A percentile compares a stretch with the other conserved stretches of the same genome.
These are phyloP conservation scores for Phoenicopterus ruber DNA, from an alignment of 2,113 vertebrate genomes.

Conservation along the genomic window DNA sequence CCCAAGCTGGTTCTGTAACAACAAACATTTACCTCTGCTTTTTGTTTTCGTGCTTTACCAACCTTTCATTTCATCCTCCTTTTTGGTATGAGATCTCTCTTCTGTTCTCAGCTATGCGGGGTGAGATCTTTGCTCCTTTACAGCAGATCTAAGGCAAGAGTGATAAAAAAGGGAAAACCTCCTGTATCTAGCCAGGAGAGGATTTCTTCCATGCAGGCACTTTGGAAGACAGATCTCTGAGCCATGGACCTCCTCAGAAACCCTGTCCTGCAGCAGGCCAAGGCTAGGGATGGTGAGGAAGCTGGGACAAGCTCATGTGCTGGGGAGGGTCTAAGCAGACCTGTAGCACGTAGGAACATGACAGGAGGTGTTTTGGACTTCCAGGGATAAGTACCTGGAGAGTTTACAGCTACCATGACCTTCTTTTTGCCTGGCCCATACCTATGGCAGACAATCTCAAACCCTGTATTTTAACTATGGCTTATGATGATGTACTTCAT, in stretches of 20 bases:
- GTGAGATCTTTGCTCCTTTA: background rate
- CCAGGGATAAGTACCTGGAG: background rate
- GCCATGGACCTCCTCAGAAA: background rate
- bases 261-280: background rate
- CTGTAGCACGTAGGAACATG: background rate
- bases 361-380: background rate
- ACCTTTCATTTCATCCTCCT: background rate
- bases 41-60: background rate
- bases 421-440: background rate
- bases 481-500: fast-evolving
- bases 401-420: background rate
- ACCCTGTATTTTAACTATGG: background rate
- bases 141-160: background rate
- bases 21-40: background rate
- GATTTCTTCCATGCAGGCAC: background rate
- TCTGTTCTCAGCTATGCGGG: background rate
- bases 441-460: background rate
- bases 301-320: background rate
- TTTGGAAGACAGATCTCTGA: background rate
- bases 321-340: background rate
- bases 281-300: background rate
- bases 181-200: background rate
- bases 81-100: background rate
- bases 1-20: background rate
- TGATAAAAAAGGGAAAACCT: background rate